phyloP scores from a whole-genome alignment of 1,140 invertebrate genomes.

The Atopsyche davidsoni region DNA sequence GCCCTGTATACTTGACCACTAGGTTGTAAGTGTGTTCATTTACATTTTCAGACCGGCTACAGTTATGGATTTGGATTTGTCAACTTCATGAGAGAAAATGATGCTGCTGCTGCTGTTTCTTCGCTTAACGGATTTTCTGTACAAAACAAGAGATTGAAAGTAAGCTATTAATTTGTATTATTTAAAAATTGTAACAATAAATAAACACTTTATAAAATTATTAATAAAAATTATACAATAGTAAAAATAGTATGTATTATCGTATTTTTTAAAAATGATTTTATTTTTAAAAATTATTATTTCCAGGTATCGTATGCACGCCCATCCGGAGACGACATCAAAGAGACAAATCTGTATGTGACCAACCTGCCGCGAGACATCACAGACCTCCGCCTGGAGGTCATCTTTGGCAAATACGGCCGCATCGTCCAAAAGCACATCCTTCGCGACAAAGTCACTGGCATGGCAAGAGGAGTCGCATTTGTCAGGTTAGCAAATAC shows the following conservation, averaged over 20 bases:
- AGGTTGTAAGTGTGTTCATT: no score
- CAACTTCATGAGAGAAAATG: conserved; percentile 79
- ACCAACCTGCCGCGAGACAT: conserved; percentile 84
- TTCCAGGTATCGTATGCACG: conserved; percentile 85
- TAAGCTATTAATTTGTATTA: conserved; percentile 30
- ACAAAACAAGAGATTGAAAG: conserved; percentile 78
- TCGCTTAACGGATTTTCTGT: conserved; percentile 83
- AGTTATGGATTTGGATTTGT: conserved; percentile 96
- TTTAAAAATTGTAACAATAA: conserved; percentile 4
- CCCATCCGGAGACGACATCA: conserved; percentile 86
- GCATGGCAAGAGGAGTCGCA: conserved; percentile 78
- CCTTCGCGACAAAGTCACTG: conserved; percentile 79
- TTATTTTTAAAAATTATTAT: conserved; percentile 19
- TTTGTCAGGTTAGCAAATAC: conserved; percentile 82
- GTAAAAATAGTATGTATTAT: not conserved
- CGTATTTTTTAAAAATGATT: not conserved
- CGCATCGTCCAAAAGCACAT: conserved; percentile 87
- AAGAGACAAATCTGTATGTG: conserved; percentile 92
- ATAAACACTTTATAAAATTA: not conserved
- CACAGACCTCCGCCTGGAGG: conserved; percentile 73
- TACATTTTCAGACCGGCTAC: conserved; percentile 83
- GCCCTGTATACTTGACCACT: no score
- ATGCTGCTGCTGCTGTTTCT: conserved; percentile 79
- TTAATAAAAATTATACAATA: not conserved
- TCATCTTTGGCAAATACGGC: conserved; percentile 80